Evolutionary conservation across 1,140 invertebrate genomes (phyloP), one percentile per base, ranked within the genome.

Genomic region (Drosophila mojavensis): DNA sequence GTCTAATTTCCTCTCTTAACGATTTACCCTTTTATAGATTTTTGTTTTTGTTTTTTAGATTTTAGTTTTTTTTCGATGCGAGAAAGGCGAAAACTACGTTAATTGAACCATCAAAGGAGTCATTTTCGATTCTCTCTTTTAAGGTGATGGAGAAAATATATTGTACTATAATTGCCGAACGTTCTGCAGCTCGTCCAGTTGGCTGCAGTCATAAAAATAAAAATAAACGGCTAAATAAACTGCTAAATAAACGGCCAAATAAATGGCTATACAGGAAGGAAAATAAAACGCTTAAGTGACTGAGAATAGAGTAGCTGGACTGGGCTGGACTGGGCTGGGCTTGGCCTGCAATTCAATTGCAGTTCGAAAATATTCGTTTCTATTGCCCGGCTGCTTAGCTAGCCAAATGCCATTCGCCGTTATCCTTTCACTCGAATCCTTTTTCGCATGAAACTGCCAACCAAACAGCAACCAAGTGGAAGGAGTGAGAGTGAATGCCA

Each of bases 301-400:
- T 55, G 17, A 54, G 50, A 60, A 54, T 39, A 30, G 47, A 61
- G 65, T 30, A 24, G 20, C 20, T 24, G 5, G 5, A 3, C 28
- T 6, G 17, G 17, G 17, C 17, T 17, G 17, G 17, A 1, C 17
- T 24, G 20, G 47, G 3, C n/a, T 45, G 50, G 53, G 15, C 28
- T 66, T 51, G 11, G 61, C 33, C 67, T 65, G 69, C 54, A 53
- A 58, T 71, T 65, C 69, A 75, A 75, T 74, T 73, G 63, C 70
- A 73, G 30, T 61, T 61, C 30, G 24, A 11, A 68, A 56, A 61
- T 62, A 47, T 62, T 68, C 30, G 48, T 20, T 67, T 61, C 51
- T 47, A 66, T 65, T 56, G 62, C 28, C 43, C 55, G 36, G 66
- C 59, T 48, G 9, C 20, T 67, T 45, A 41, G 39, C 20, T 36